Evolutionary conservation across 2,797 vertebrate genomes (phyloP), one percentile per base, ranked within the genome.

Genomic region (Botia kubotai): DNA sequence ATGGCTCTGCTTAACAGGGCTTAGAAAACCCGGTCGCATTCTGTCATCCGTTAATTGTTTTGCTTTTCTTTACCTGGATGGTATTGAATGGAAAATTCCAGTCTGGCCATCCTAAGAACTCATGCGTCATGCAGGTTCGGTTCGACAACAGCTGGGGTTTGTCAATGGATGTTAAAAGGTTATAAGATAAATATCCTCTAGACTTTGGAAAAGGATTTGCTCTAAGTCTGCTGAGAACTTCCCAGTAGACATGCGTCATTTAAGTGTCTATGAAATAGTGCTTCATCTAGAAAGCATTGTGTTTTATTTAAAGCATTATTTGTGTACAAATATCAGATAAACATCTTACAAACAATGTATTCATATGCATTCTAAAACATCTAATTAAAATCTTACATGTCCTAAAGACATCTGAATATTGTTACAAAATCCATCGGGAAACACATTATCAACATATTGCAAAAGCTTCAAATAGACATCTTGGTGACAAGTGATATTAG

Each of bases 51-150:
- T 33, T 80, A 74, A 82, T 77, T 81, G 67, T 83, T 85, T 80
- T 19, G 53, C 72, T 48, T 67, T 78, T 77, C 75, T 79, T 90
- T 89, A 91, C 88, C 86, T 89, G 46, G 87, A 88, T 80, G 76
- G 86, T 90, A 90, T 90, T 82, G 83, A 84, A 91, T 93, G 93
- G 94, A 95, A 95, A 94, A 90, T 95, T 94, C 93, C 93, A 74
- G 86, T 83, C 89, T 87, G 86, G 82, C 88, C 80, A 7, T 79
- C 83, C 55, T n/a, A 19, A 70, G 48, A 82, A 82, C 75, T 74
- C 83, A 73, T 84, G 84, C 83, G 82, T 84, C 83, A 88, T 67
- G 77, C 82, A 79, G 75, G 86, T 55, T 57, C 33, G 58, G 57
- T 80, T 33, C 29, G 14, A 21, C 48, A 53, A 65, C 62, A 52